Conservation (phyloP, 2,888 invertebrate species). For the Melolontha melolontha region DNA sequence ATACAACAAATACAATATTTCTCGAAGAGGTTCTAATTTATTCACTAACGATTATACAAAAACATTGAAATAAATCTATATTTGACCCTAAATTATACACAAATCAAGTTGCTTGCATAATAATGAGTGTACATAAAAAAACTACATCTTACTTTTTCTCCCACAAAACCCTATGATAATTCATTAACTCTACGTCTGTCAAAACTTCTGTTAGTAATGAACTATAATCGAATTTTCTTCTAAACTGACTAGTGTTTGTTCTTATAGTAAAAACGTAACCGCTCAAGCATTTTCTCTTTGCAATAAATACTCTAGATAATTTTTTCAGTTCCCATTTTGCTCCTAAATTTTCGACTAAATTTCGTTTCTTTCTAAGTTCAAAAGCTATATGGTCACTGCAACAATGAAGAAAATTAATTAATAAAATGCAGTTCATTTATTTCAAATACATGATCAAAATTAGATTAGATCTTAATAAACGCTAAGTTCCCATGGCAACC, state of each 20-base stretch:
- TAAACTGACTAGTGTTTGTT: not conserved
- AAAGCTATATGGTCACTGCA: slow-evolving; percentile 27
- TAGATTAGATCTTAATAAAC: too few species aligned
- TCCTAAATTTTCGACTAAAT: slow-evolving; percentile 18
- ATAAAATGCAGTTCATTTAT: too few species aligned
- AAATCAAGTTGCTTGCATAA: too few species aligned
- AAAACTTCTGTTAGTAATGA: slow-evolving; percentile 34
- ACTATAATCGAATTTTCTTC: slow-evolving; percentile 22
- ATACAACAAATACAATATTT: too few species aligned
- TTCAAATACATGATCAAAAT: too few species aligned
- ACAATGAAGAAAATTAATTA: not conserved
- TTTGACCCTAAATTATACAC: too few species aligned
- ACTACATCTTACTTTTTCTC: too few species aligned
- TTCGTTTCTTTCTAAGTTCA: slow-evolving; percentile 23
- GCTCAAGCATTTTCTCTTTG: not conserved
- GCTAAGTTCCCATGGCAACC: too few species aligned
- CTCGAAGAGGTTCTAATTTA: too few species aligned
- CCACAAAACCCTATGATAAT: not conserved
- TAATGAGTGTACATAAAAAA: too few species aligned
- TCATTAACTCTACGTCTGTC: slow-evolving; percentile 22
- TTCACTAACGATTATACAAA: too few species aligned
- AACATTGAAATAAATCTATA: too few species aligned
- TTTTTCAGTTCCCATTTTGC: slow-evolving; percentile 8
- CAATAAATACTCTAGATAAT: not conserved
- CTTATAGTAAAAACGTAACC: not conserved